Evolutionary conservation across 2,113 vertebrate species (phyloP).

Genomic region (Scopus umbretta): DNA sequence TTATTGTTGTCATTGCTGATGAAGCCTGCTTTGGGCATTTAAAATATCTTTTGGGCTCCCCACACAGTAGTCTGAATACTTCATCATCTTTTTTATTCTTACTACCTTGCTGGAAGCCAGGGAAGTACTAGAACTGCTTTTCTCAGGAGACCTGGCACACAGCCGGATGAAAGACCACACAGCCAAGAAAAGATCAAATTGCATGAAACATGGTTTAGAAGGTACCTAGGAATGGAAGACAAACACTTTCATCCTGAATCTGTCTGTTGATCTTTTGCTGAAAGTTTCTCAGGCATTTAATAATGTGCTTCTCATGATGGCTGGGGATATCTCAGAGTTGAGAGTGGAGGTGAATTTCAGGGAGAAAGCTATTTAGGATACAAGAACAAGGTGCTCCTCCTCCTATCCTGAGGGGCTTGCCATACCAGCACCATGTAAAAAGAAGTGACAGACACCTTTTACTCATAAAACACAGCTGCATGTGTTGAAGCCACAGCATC

Average conservation of each 20-base stretch:
- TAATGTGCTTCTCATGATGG: not conserved
- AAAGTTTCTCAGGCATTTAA: not conserved
- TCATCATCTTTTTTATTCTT: not conserved
- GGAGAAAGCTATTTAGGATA: not conserved
- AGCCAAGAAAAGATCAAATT: not conserved
- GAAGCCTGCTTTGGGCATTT: not conserved
- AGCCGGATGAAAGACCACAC: not conserved
- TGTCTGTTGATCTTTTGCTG: not conserved
- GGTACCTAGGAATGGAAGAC: not conserved
- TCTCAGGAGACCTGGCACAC: not conserved
- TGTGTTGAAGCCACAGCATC: not conserved
- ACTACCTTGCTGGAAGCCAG: not conserved
- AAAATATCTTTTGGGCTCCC: not conserved
- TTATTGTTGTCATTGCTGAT: not conserved
- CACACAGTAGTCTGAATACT: not conserved
- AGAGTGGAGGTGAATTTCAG: not conserved
- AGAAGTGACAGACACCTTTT: not conserved
- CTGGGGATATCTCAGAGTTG: not conserved
- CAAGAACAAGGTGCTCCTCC: not conserved
- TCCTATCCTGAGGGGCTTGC: not conserved
- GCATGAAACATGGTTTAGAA: not conserved
- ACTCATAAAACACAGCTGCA: not conserved
- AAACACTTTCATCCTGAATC: not conserved
- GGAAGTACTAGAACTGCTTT: not conserved
- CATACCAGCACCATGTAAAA: not conserved